These are phyloP conservation scores for Eupithecia pulchellata DNA, from an alignment of 2,888 invertebrate species.

Conservation along the genomic window DNA sequence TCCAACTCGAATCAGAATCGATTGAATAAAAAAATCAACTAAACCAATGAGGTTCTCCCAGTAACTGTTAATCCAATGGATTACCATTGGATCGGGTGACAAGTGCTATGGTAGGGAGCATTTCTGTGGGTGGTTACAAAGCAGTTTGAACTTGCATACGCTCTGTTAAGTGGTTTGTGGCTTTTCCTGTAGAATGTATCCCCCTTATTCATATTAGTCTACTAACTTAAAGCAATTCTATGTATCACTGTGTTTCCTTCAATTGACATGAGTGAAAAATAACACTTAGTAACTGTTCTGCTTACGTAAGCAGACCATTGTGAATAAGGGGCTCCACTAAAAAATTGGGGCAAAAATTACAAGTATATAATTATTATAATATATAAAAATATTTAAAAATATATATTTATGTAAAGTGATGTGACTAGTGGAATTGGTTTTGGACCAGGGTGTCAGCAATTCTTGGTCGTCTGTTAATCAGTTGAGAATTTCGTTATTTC, in stretches of 20 bases:
- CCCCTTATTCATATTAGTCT: too few relatives aligned
- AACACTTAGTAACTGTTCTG: too few relatives aligned
- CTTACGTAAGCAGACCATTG: too few relatives aligned
- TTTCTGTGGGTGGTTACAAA: constrained; percentile 41
- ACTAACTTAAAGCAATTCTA: too few relatives aligned
- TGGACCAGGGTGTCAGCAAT: not conserved
- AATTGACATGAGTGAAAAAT: too few relatives aligned
- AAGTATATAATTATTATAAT: too few relatives aligned
- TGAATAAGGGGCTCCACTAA: too few relatives aligned
- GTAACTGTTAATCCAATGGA: constrained; percentile 42
- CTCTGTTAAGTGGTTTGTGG: not conserved
- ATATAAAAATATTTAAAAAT: too few relatives aligned
- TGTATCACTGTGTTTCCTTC: too few relatives aligned
- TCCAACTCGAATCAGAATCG: constrained; percentile 69
- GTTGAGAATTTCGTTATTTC: constrained; percentile 44
- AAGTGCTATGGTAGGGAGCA: constrained; percentile 59
- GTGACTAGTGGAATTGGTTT: not conserved
- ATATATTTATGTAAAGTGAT: not conserved
- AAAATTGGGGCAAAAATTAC: too few relatives aligned
- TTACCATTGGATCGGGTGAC: constrained; percentile 55
- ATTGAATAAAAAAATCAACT: constrained; percentile 72
- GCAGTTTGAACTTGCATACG: not conserved
- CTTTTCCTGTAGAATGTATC: not conserved
- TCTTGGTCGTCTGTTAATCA: not conserved
- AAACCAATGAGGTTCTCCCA: constrained; percentile 65